phyloP scores from a whole-genome alignment of 2,888 invertebrate genomes.

The Peribatodes rhomboidaria region DNA sequence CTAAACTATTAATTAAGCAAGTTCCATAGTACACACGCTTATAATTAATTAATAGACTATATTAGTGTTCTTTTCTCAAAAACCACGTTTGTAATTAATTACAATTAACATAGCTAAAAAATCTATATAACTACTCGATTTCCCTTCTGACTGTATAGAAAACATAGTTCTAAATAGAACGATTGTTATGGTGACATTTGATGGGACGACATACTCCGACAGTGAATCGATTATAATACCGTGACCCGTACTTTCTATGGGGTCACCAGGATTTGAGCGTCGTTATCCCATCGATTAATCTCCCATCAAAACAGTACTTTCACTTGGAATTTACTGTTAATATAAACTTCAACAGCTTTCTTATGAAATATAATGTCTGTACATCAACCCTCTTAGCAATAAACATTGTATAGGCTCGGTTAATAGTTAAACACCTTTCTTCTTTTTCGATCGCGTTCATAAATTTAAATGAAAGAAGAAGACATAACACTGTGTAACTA shows the following conservation, averaged over 20 bases:
- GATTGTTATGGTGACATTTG: conserved; percentile 58
- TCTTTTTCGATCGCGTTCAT: too few species aligned
- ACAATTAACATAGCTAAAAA: not conserved
- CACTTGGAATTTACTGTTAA: conserved; percentile 45
- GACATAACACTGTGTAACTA: too few species aligned
- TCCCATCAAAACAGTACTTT: conserved; percentile 48
- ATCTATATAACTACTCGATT: conserved; percentile 30
- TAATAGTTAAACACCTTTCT: too few species aligned
- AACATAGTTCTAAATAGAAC: conserved; percentile 64
- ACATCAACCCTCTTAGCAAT: not conserved
- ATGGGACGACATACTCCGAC: conserved; percentile 61
- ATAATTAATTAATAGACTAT: not conserved
- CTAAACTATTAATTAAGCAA: not conserved
- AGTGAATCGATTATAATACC: conserved; percentile 66
- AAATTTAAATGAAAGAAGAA: too few species aligned
- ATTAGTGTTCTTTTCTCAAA: too few species aligned
- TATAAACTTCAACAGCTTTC: conserved; percentile 34
- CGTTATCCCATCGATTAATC: conserved; percentile 48
- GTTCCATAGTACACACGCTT: not conserved
- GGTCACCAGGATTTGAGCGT: conserved; percentile 49
- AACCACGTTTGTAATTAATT: not conserved
- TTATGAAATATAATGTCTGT: conserved; percentile 26
- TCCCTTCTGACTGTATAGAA: conserved; percentile 41
- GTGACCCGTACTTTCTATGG: conserved; percentile 49
- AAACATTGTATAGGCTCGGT: too few species aligned